Conservation (phyloP, 2,888 invertebrate genomes). For the Fabriciana adippe region DNA sequence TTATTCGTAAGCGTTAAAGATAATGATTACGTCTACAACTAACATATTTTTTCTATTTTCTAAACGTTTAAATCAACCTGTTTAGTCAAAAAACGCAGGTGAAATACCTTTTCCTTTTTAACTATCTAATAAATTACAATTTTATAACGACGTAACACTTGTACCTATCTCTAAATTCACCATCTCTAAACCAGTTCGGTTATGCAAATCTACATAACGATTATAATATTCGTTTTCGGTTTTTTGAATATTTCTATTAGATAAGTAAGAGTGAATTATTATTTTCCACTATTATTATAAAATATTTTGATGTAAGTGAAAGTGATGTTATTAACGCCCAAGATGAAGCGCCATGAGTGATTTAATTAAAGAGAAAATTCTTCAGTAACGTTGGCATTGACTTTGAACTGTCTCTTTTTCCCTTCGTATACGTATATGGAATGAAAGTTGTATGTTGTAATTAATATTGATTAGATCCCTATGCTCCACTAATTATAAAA, state of each 20-base stretch:
- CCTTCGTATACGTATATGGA: neutral
- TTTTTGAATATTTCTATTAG: slow-evolving; percentile 30
- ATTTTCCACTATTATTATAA: slow-evolving; percentile 35
- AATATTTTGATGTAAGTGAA: slow-evolving; percentile 36
- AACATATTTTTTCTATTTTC: neutral
- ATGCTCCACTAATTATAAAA: no score
- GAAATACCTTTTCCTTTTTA: slow-evolving; percentile 14
- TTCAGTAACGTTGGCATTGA: slow-evolving; percentile 21
- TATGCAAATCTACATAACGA: slow-evolving; percentile 40
- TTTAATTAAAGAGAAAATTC: slow-evolving; percentile 24
- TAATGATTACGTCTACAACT: neutral
- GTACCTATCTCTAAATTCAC: slow-evolving; percentile 24
- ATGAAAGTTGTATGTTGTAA: neutral
- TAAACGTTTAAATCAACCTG: neutral
- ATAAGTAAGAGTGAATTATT: slow-evolving; percentile 40
- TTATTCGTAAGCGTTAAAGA: neutral
- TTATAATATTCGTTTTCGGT: slow-evolving; percentile 39
- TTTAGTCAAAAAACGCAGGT: neutral
- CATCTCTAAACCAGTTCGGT: slow-evolving; percentile 35
- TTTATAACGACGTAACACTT: slow-evolving; percentile 21
- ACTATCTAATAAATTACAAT: slow-evolving; percentile 28
- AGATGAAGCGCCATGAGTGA: slow-evolving; percentile 1
- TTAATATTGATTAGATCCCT: neutral
- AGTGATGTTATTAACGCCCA: slow-evolving; percentile 21
- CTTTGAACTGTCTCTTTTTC: slow-evolving; percentile 21